A percentile compares a stretch with the other conserved stretches of the same genome.
phyloP scores from a whole-genome alignment of 2,888 invertebrate genomes.

The Drosophila setosimentum region DNA sequence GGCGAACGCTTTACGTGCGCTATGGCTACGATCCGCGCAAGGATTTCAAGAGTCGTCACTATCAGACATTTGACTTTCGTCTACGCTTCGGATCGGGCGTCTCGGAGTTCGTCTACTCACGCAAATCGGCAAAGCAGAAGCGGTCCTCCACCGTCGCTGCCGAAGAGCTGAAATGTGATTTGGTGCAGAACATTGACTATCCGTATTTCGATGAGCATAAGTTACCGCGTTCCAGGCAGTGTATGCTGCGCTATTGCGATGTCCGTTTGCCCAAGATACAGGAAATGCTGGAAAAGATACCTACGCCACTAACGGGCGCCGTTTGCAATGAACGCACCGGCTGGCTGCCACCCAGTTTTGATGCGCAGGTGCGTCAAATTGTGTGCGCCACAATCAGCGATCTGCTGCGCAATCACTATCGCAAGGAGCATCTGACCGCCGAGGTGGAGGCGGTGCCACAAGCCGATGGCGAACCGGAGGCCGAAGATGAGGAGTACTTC shows the following conservation, averaged over 20 bases:
- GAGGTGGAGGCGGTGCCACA: slow-evolving; percentile 80
- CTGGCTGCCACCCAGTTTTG: slow-evolving; percentile 91
- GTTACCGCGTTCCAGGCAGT: slow-evolving; percentile 93
- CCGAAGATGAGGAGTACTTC: slow-evolving; percentile 60
- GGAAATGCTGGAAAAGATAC: slow-evolving; percentile 89
- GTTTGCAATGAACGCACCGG: slow-evolving; percentile 91
- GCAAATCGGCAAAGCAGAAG: slow-evolving; percentile 71
- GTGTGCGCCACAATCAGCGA: slow-evolving; percentile 89
- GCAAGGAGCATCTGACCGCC: slow-evolving; percentile 79
- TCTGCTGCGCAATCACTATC: slow-evolving; percentile 82
- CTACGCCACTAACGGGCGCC: slow-evolving; percentile 87
- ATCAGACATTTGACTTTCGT: slow-evolving; percentile 95
- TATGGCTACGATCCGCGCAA: slow-evolving; percentile 96
- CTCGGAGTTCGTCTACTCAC: slow-evolving; percentile 80
- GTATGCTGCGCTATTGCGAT: slow-evolving; percentile 96
- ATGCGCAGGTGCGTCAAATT: slow-evolving; percentile 90
- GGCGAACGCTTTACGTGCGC: slow-evolving; percentile 95
- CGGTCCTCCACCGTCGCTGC: slow-evolving; percentile 29
- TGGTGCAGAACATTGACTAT: slow-evolving; percentile 83
- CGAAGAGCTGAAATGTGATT: slow-evolving; percentile 75
- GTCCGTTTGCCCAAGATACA: slow-evolving; percentile 92
- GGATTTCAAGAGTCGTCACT: slow-evolving; percentile 91
- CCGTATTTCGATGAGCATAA: slow-evolving; percentile 89
- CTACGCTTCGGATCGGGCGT: slow-evolving; percentile 83
- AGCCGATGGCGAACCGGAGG: slow-evolving; percentile 56